Percentiles rank a stretch among this genome's conserved stretches.
phyloP scores from a whole-genome alignment of 2,888 invertebrate species.

The Blomia tropicalis region DNA sequence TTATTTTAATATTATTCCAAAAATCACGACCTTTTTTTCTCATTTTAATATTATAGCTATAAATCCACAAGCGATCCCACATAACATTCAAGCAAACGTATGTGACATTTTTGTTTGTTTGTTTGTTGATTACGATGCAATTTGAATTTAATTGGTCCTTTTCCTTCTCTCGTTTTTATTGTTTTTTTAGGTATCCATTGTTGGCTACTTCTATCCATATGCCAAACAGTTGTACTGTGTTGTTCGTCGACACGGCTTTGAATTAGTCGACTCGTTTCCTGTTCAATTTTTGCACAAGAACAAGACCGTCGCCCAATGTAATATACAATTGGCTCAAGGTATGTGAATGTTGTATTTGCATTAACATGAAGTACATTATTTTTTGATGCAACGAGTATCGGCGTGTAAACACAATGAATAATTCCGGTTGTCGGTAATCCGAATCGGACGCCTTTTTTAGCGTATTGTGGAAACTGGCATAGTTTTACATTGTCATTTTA shows the following conservation, averaged over 20 bases:
- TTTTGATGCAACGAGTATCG: too few species aligned
- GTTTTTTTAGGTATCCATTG: slow-evolving; percentile 16
- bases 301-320: slow-evolving; percentile 18
- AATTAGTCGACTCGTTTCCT: slow-evolving; percentile 18
- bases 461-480: too few species aligned
- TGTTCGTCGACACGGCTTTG: slow-evolving; percentile 15
- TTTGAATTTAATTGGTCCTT: not conserved
- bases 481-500: too few species aligned
- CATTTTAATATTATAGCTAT: too few species aligned
- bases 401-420: too few species aligned
- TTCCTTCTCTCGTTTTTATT: not conserved
- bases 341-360: not conserved
- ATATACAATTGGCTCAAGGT: slow-evolving; percentile 6
- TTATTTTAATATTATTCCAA: too few species aligned
- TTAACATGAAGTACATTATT: too few species aligned
- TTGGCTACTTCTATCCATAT: slow-evolving; percentile 24
- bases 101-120: too few species aligned
- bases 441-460: too few species aligned
- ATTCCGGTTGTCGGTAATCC: too few species aligned
- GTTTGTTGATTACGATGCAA: too few species aligned
- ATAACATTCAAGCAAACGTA: slow-evolving; percentile 6
- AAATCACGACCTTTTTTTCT: too few species aligned
- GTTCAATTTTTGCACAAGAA: slow-evolving; percentile 22
- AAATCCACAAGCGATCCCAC: slow-evolving; percentile 17
- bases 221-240: slow-evolving; percentile 21